phyloP scores from a whole-genome alignment of 2,888 invertebrate species.

The Arge pagana region DNA sequence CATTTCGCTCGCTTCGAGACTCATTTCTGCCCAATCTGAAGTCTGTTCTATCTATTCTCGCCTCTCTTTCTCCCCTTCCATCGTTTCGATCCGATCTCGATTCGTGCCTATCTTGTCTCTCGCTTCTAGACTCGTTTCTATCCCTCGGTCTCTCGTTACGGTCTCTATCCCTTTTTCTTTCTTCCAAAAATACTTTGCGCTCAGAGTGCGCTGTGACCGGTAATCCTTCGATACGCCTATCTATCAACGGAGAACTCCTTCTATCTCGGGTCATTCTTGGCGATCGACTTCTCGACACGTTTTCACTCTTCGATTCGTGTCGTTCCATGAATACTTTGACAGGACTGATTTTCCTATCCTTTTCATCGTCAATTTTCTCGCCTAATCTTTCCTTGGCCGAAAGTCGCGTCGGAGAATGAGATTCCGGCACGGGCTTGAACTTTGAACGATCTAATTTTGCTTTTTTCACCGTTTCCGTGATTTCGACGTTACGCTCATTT shows the following conservation, averaged over 20 bases:
- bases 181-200: slow-evolving; percentile 15
- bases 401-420: slow-evolving; percentile 65
- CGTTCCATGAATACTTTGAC: slow-evolving; percentile 64
- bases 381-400: slow-evolving; percentile 83
- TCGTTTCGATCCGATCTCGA: slow-evolving; percentile 34
- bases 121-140: slow-evolving; percentile 38
- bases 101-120: slow-evolving; percentile 38
- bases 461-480: slow-evolving; percentile 50
- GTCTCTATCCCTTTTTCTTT: slow-evolving; percentile 18
- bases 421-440: slow-evolving; percentile 46
- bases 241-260: slow-evolving; percentile 40
- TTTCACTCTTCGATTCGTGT: slow-evolving; percentile 59
- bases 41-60: slow-evolving; percentile 36
- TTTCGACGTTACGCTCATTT: slow-evolving; percentile 54
- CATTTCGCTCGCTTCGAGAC: slow-evolving; percentile 37
- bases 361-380: slow-evolving; percentile 71
- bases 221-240: slow-evolving; percentile 8
- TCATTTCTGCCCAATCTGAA: slow-evolving; percentile 38
- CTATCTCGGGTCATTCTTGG: slow-evolving; percentile 57
- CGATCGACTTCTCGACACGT: slow-evolving; percentile 59
- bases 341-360: slow-evolving; percentile 46
- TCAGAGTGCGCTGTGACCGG: neutral
- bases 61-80: slow-evolving; percentile 25
- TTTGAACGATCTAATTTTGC: slow-evolving; percentile 51
- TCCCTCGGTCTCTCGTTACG: slow-evolving; percentile 14